phyloP scores from a whole-genome alignment of 2,113 vertebrate species.

The Axis porcinus region DNA sequence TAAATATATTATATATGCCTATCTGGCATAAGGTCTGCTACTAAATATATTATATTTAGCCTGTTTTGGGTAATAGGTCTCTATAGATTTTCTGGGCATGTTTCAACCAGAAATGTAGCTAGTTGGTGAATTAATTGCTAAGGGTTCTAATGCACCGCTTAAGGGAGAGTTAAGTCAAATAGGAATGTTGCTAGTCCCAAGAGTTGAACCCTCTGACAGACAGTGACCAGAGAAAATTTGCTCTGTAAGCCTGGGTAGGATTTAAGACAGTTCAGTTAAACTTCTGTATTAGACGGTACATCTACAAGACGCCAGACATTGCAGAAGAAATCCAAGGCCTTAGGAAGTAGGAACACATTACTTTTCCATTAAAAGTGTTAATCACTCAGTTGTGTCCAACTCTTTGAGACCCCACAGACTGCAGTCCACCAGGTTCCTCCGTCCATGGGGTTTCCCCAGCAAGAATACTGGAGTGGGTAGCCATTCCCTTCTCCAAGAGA shows the following conservation, averaged over 20 bases:
- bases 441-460: background rate
- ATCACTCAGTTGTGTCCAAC: background rate
- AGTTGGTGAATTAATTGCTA: background rate
- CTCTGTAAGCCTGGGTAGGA: background rate
- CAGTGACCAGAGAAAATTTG: background rate
- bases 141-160: background rate
- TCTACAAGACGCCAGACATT: background rate
- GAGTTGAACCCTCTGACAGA: background rate
- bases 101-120: background rate
- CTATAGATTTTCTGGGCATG: background rate
- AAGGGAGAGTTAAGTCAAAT: background rate
- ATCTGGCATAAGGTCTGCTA: background rate
- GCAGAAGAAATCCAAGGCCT: background rate
- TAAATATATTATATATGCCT: too few species aligned
- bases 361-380: background rate
- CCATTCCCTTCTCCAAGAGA: background rate
- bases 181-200: background rate
- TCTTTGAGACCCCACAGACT: background rate
- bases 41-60: background rate
- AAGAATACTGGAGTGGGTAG: background rate
- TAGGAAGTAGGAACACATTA: background rate
- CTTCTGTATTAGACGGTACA: background rate
- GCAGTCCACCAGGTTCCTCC: background rate
- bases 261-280: background rate
- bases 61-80: background rate